Evolutionary conservation across 2,888 invertebrate genomes (phyloP), one percentile per base, ranked within the genome.

Genomic region (Hirtodrosophila confusa): DNA sequence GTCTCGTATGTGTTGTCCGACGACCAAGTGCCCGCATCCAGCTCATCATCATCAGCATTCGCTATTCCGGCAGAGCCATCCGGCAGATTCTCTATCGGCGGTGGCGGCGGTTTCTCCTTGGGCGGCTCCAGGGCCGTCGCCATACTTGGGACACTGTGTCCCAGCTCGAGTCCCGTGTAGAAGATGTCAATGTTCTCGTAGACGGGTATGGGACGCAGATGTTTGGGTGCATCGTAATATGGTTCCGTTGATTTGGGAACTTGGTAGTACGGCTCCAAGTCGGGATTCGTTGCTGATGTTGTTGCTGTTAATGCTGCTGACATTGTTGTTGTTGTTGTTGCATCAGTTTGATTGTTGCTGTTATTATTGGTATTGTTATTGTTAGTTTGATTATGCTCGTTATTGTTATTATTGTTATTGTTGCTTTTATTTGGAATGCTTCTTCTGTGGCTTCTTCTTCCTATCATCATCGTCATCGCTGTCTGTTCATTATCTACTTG

Each of bases 41-140:
- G 73, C 41, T 86, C 84, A 55, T 78, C 78, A 23, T 82, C 74
- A 43, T 63, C 69, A 4, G 49, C 9, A 2, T 63, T 62, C 5
- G 47, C 54, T 45, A 60, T 27, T 12, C 12, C n/a, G 23, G 23
- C 11, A 29, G 31, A 5, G 27, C n/a, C 33, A 8, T 49, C 56
- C 40, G 71, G 62, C 0, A 82, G 75, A 5, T 80, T 79, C 8
- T 89, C 89, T 0, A 69, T 93, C 0, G 96, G 96, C 2, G 96
- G 96, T 9, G 97, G 97, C 1, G 97, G 97, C 29, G 97, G 97
- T 86, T 96, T 96, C 88, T 96, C 96, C 87, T 94, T 96, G n/a
- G 96, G 96, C 10, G 96, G 96, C 87, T 96, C 95, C 86, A 94
- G 66, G 0, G 40, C 31, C 1, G 78, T 24, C 9, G 54, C 50